phyloP scores from a whole-genome alignment of 2,888 invertebrate species.

The Eucera pruinosa region DNA sequence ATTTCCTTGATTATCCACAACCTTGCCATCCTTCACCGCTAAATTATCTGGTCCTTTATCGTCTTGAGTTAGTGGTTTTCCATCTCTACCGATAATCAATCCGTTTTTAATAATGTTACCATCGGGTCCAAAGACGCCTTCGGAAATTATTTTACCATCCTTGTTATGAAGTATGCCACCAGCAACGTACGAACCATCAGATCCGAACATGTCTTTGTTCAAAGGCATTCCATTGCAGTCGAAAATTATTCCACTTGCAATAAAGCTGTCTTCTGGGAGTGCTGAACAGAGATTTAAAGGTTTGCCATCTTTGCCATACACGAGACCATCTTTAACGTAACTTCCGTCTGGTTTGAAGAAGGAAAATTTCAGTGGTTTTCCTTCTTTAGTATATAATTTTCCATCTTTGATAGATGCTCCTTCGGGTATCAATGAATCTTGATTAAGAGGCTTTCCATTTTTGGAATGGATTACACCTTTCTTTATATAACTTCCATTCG shows the following conservation, averaged over 20 bases:
- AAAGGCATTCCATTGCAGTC: conserved; percentile 75
- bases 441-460: conserved; percentile 79
- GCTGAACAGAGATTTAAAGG: conserved; percentile 75
- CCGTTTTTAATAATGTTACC: conserved; percentile 80
- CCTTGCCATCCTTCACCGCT: conserved; percentile 79
- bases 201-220: conserved; percentile 78
- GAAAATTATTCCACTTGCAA: conserved; percentile 80
- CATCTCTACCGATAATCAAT: conserved; percentile 78
- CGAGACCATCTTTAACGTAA: conserved; percentile 78
- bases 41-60: conserved; percentile 79
- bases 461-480: conserved; percentile 77
- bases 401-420: conserved; percentile 80
- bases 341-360: conserved; percentile 82
- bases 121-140: conserved; percentile 80
- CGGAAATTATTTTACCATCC: conserved; percentile 76
- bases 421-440: conserved; percentile 80
- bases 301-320: conserved; percentile 79
- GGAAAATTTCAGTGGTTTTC: conserved; percentile 77
- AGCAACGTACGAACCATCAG: conserved; percentile 80
- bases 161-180: conserved; percentile 77
- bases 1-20: conserved; percentile 76
- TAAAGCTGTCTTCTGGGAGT: conserved; percentile 78
- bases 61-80: conserved; percentile 79
- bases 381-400: conserved; percentile 77
- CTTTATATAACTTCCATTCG: conserved; percentile 77